Base-by-base conservation (phyloP, 2,113 vertebrate genomes). In the Cathartes aura region DNA sequence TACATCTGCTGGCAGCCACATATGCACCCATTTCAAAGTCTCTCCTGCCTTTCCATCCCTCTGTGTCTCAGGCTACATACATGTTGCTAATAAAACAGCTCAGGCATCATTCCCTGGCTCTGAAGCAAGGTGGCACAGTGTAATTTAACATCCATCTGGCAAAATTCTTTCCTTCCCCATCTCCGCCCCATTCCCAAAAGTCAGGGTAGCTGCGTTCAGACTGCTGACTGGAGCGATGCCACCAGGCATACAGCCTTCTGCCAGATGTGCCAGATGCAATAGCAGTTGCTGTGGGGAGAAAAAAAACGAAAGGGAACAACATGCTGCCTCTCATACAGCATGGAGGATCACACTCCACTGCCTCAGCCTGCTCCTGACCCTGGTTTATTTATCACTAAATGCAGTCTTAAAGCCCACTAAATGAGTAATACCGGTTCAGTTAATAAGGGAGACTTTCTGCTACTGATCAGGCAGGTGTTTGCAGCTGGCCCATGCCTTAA, bases 201-300 rank as follows among this genome's bases (percentile, higher is more conserved):
- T 19, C 18, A 82, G 30, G 5, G 29, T 18, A 45, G 50, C 72
- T 50, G 42, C 34, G 59, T 60, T 55, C 42, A 42, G 59, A 17
- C 14, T 50, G 59, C 71, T 47, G 48, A 63, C 6, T 0, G 0
- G 21, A 56, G n/a, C 0, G 1, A 75, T 15, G 62, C 24, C 36
- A 43, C 23, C 1, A 1, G 59, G 62, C 43, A 43, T 1, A 7
- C 8, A 15, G 26, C 40, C 15, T 90, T 66, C 45, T 15, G 17
- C 50, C 89, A 85, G 83, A 58, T 26, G 40, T 60, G 50, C 72
- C 63, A 79, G 62, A 58, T 12, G n/a, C 32, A 50, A 15, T 0
- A n/a, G 30, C 27, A 52, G 79, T 9, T 55, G 53, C 36, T 38
- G 48, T 2, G 36, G 23, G 43, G 20, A 75, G 12, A 3, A 30